Conservation (phyloP, 35 echinoderm and acorn worm species). For the Heliocidaris tuberculata region DNA sequence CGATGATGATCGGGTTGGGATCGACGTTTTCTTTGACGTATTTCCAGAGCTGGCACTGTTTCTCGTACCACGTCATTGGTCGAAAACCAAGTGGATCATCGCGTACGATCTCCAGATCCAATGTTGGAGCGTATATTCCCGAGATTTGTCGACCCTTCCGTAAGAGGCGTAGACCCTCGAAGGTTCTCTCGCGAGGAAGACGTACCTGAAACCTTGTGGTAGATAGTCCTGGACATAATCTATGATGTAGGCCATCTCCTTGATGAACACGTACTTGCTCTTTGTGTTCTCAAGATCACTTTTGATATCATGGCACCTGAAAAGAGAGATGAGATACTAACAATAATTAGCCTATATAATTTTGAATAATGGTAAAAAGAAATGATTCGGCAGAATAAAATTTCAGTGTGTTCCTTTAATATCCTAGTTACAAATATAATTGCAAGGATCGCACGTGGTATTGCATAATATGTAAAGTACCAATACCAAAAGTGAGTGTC, state of each 20-base stretch:
- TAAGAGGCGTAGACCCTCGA: background rate
- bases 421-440: too few species aligned
- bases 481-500: too few species aligned
- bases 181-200: background rate
- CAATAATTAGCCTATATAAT: too few species aligned
- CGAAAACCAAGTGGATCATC: too few species aligned
- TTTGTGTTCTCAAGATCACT: background rate
- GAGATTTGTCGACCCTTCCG: background rate
- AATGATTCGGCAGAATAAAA: too few species aligned
- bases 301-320: background rate
- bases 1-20: background rate
- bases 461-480: too few species aligned
- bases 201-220: background rate
- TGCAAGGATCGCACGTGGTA: too few species aligned
- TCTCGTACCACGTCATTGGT: background rate
- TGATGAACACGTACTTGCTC: background rate
- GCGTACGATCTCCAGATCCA: too few species aligned
- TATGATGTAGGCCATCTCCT: background rate
- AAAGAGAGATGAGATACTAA: background rate
- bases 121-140: background rate
- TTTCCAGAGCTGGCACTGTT: background rate
- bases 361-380: too few species aligned
- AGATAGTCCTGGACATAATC: background rate
- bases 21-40: background rate
- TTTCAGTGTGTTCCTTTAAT: too few species aligned